Evolutionary conservation across 1,140 invertebrate species (phyloP).

Genomic region (Drosophila orosa): DNA sequence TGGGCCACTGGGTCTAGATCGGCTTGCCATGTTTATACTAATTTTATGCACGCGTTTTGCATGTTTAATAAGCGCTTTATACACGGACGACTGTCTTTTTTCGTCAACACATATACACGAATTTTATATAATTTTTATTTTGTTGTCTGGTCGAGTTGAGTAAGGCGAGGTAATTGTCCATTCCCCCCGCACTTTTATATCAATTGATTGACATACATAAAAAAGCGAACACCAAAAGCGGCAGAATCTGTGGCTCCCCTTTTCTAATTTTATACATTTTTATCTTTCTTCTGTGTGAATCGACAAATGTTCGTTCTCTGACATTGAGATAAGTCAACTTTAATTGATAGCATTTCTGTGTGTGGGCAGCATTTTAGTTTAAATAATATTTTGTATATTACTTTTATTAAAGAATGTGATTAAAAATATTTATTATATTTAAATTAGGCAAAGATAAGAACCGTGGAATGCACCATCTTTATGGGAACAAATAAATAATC

Average conservation of each 20-base stretch:
- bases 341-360: not conserved
- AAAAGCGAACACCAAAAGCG: not conserved
- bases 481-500: not conserved
- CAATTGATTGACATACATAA: constrained; percentile 3
- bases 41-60: constrained; percentile 78
- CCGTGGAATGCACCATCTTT: not conserved
- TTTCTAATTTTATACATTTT: constrained; percentile 12
- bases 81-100: not conserved
- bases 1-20: constrained; percentile 31
- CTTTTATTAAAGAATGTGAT: not conserved
- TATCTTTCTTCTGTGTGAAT: constrained; percentile 7
- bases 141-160: constrained; percentile 4
- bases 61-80: constrained; percentile 50
- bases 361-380: not conserved
- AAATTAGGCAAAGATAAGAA: not conserved
- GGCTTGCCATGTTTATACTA: constrained; percentile 50
- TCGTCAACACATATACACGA: constrained; percentile 1
- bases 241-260: not conserved
- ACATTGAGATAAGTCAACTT: constrained; percentile 18
- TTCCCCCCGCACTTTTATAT: constrained; percentile 3
- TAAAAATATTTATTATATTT: not conserved
- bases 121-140: constrained; percentile 5
- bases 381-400: not conserved
- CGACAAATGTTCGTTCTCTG: not conserved
- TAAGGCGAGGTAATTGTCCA: constrained; percentile 8